Conservation (phyloP, 2,797 vertebrate genomes). For the Cyprinella venusta region DNA sequence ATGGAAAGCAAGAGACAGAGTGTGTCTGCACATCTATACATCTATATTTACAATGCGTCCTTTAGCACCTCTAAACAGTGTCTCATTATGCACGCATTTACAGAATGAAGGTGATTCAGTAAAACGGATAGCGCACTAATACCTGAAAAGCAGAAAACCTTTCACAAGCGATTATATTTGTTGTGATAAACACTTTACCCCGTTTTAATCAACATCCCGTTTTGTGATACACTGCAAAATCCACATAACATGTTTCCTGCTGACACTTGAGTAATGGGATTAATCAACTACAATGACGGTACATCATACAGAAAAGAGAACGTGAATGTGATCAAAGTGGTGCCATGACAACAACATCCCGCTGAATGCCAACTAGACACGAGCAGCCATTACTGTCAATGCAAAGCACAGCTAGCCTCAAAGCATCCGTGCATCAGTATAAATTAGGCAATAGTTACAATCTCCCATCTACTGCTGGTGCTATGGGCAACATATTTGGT, state of each 20-base stretch:
- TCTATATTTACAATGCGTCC: background rate
- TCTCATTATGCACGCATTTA: background rate
- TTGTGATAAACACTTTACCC: slow-evolving; percentile 15
- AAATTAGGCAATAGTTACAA: slow-evolving; percentile 15
- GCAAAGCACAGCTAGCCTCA: slow-evolving; percentile 14
- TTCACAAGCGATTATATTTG: background rate
- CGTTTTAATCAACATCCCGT: slow-evolving; percentile 13
- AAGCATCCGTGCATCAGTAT: slow-evolving; percentile 16
- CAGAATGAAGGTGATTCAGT: slow-evolving; percentile 3
- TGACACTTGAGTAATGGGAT: slow-evolving; percentile 29
- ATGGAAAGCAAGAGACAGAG: slow-evolving; percentile 6
- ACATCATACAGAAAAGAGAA: slow-evolving; percentile 41
- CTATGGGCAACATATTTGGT: slow-evolving; percentile 26
- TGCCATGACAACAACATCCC: slow-evolving; percentile 39
- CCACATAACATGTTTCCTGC: slow-evolving; percentile 12
- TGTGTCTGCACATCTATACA: slow-evolving; percentile 5
- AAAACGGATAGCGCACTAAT: background rate
- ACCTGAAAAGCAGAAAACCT: background rate
- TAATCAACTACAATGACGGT: slow-evolving; percentile 36
- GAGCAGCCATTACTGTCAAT: slow-evolving; percentile 26
- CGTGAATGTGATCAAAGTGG: slow-evolving; percentile 36
- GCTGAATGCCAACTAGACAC: slow-evolving; percentile 33
- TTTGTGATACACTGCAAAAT: background rate
- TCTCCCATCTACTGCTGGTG: background rate
- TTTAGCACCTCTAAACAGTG: background rate